Evolutionary conservation across 2,113 vertebrate genomes (phyloP), one percentile per base, ranked within the genome.

Genomic region (Tringa solitaria): DNA sequence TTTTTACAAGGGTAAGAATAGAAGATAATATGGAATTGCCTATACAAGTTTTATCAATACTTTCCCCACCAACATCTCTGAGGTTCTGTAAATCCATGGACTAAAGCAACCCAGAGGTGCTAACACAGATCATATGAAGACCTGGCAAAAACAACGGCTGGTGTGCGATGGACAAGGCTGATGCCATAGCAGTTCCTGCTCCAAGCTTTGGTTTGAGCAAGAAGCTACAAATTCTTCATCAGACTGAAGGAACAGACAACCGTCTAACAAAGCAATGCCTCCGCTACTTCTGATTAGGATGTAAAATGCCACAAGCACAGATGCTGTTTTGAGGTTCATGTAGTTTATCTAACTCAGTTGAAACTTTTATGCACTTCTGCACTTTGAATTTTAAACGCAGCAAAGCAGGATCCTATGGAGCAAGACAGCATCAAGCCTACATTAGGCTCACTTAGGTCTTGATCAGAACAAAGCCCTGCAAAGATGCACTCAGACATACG

Each of bases 401-500:
- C 28, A 22, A 61, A 93, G 73, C 21, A 60, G n/a, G 61, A 64
- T 8, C 27, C 24, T 45, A 9, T 2, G 3, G 21, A 85, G 20
- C 0, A 0, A 86, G 32, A 4, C 41, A 74, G 54, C 41, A 93
- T 24, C 37, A 67, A 77, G n/a, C 15, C n/a, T 50, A 23, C n/a
- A 21, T 73, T 43, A 46, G 30, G 17, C 30, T 83, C 67, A 54
- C 37, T 46, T 39, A 50, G 14, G 60, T 59, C 57, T 76, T 57
- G 45, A 60, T 61, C 59, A 91, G 60, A 53, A 56, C 33, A 46
- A 9, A 79, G 56, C 11, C 56, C 28, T 68, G 26, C 17, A 84
- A 74, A 56, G 10, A 12, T 0, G 0, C n/a, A 7, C n/a, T 83
- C 45, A 20, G n/a, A 72, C 10, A 37, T 9, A 32, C 7, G 54